phyloP scores from a whole-genome alignment of 2,888 invertebrate species.

The Chalcosyrphus nemorum region DNA sequence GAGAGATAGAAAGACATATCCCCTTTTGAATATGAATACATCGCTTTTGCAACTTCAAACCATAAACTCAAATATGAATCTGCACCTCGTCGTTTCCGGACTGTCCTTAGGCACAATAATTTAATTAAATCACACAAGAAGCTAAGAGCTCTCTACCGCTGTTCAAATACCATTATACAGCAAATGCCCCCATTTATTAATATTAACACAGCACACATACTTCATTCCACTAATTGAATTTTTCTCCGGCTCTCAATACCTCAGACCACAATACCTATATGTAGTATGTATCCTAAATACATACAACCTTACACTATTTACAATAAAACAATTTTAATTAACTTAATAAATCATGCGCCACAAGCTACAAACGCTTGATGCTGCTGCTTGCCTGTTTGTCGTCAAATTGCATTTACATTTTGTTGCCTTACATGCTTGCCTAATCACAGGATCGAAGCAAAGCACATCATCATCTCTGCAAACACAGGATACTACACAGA shows the following conservation, averaged over 20 bases:
- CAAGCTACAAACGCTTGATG: slow-evolving; percentile 25
- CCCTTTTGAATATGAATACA: too few species aligned
- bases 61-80: too few species aligned
- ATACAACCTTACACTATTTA: slow-evolving; percentile 40
- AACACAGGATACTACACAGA: slow-evolving; percentile 38
- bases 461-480: slow-evolving; percentile 40
- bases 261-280: slow-evolving; percentile 49
- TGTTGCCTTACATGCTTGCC: slow-evolving; percentile 26
- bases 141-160: slow-evolving; percentile 5
- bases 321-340: slow-evolving; percentile 67
- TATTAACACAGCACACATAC: slow-evolving; percentile 27
- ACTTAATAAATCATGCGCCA: slow-evolving; percentile 67
- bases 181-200: slow-evolving; percentile 41
- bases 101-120: slow-evolving; percentile 16
- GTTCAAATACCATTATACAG: slow-evolving; percentile 39
- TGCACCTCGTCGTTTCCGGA: slow-evolving; percentile 8
- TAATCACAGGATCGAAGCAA: slow-evolving; percentile 34
- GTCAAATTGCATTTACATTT: slow-evolving; percentile 60
- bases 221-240: slow-evolving; percentile 48
- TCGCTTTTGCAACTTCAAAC: too few species aligned
- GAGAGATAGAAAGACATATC: too few species aligned
- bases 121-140: slow-evolving; percentile 41
- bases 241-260: background rate
- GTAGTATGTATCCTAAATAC: background rate
- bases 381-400: slow-evolving; percentile 10